Evolutionary conservation across 2,113 vertebrate genomes (phyloP), one percentile per base, ranked within the genome.

Genomic region (Syrrhaptes paradoxus): DNA sequence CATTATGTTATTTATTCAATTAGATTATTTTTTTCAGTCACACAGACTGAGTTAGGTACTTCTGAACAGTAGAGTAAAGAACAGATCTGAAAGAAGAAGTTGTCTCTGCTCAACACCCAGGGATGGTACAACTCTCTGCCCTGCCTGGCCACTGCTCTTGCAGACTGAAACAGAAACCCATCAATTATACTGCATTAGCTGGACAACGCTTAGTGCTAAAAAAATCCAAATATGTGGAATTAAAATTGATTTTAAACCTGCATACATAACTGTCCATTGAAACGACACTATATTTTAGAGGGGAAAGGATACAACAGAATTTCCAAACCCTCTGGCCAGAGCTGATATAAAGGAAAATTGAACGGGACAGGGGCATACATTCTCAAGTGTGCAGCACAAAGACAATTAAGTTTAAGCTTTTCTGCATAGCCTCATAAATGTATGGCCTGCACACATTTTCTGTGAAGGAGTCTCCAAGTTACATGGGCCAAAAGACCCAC

Each of bases 361-460:
- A 59, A 26, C 2, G 26, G 11, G 28, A 28, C 18, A 67, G 14
- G 17, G 25, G 11, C 13, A 19, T 17, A 32, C 0, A 0, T 38
- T 80, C 38, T 67, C 24, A 62, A 45, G 51, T 1, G 3, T 18
- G 13, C 31, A 67, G 41, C 9, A 13, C n/a, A 59, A 75, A 71
- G 19, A 16, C 36, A 75, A 34, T 3, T 13, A 36, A 59, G 24
- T 87, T 63, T 26, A 57, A 78, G 62, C 8, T 76, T 61, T 52
- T 38, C 62, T 52, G 41, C 0, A 0, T 28, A 14, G 32, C 28
- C 16, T 84, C 59, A 19, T 10, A 71, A 81, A 82, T 17, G 28
- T 13, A 15, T 2, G 21, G 16, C 13, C 85, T 32, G 63, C 18
- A 32, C n/a, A 28, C 12, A 6, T 52, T 72, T 71, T 26, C 54